A percentile compares a stretch with the other conserved stretches of the same genome.
phyloP scores from a whole-genome alignment of 2,113 vertebrate genomes.

The Scophthalmus maximus region DNA sequence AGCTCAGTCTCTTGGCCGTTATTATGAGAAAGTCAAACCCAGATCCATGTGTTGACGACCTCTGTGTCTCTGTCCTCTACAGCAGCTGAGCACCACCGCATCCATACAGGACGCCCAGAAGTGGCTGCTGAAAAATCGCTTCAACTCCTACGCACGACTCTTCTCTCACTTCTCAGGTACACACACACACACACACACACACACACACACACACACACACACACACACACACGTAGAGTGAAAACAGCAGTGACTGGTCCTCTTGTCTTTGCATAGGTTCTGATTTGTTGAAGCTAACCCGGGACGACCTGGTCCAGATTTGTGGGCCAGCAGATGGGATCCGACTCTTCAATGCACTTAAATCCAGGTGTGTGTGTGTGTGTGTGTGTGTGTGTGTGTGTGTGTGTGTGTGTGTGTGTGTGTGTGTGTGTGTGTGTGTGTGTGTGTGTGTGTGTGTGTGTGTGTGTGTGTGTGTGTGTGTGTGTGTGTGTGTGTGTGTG shows the following conservation, averaged over 20 bases:
- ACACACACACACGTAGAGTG: neutral
- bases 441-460: neutral
- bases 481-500: slow-evolving; percentile 60
- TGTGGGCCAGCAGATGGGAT: slow-evolving; percentile 95
- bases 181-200: slow-evolving; percentile 15
- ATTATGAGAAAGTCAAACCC: too few species aligned
- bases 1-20: too few species aligned
- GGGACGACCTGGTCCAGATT: slow-evolving; percentile 94
- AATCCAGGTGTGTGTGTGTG: slow-evolving; percentile 86
- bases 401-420: too few species aligned
- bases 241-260: neutral
- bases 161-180: slow-evolving; percentile 97
- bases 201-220: neutral
- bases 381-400: neutral
- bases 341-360: slow-evolving; percentile 94
- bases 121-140: slow-evolving; percentile 93
- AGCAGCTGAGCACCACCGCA: slow-evolving; percentile 92
- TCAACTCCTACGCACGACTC: slow-evolving; percentile 89
- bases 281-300: slow-evolving; percentile 94
- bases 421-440: slow-evolving; percentile 67
- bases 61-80: slow-evolving; percentile 30
- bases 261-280: slow-evolving; percentile 83
- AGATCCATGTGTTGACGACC: neutral
- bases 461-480: neutral
- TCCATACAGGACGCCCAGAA: slow-evolving; percentile 94